These are phyloP conservation scores for Drosophila lacertosa DNA, from an alignment of 1,140 invertebrate species.

Conservation along the genomic window DNA sequence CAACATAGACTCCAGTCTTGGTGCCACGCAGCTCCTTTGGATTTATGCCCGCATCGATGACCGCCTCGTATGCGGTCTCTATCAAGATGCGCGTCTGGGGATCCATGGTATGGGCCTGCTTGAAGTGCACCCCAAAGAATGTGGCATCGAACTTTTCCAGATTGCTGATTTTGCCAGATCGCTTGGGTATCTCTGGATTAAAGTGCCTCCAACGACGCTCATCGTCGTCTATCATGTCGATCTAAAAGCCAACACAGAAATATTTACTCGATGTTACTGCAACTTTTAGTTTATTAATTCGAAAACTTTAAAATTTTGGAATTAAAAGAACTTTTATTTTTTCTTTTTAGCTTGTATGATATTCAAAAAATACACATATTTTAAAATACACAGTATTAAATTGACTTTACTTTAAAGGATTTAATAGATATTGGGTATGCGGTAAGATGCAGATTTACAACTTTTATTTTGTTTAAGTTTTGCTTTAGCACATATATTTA, in stretches of 20 bases:
- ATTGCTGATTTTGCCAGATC: constrained; percentile 89
- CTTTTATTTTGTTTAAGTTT: background rate
- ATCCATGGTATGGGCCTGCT: constrained; percentile 85
- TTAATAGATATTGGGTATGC: too few relatives aligned
- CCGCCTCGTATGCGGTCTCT: constrained; percentile 84
- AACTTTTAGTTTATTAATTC: too few relatives aligned
- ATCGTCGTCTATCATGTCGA: constrained; percentile 91
- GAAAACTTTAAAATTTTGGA: too few relatives aligned
- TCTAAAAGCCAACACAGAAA: constrained; percentile 39
- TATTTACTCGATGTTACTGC: background rate
- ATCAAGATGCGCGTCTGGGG: constrained; percentile 85
- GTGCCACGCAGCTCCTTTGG: constrained; percentile 86
- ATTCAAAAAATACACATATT: too few relatives aligned
- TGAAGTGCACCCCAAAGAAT: constrained; percentile 86
- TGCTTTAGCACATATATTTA: background rate
- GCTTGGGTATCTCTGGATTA: constrained; percentile 88
- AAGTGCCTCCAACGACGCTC: constrained; percentile 89
- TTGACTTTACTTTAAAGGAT: background rate
- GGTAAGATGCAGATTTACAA: too few relatives aligned
- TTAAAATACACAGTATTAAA: too few relatives aligned
- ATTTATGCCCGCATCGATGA: constrained; percentile 83
- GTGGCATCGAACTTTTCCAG: constrained; percentile 85
- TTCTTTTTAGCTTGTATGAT: too few relatives aligned
- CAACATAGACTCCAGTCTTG: constrained; percentile 91
- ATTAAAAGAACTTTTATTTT: too few relatives aligned